Evolutionary conservation across 2,888 invertebrate genomes (phyloP), one percentile per base, ranked within the genome.

Genomic region (Meghimatium bilineatum): DNA sequence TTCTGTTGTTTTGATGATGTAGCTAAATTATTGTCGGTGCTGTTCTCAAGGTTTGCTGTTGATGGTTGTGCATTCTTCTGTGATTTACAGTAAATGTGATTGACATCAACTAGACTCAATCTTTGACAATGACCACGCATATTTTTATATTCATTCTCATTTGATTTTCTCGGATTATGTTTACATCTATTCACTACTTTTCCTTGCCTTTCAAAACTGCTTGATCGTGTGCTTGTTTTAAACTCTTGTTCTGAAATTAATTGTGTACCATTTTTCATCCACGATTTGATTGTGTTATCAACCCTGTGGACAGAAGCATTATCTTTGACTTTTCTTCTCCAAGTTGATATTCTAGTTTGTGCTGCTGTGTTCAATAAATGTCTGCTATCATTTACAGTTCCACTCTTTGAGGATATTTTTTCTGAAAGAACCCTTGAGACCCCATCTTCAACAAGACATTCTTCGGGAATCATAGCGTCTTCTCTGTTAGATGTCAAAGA

Each of bases 401-500:
- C 72, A 8, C 14, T 0, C 26, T 12, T n/a, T 29, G 44, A 26
- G 72, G 10, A 2, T 44, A 26, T 52, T 10, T 23, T 32, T 74
- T 74, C 52, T 6, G 1, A 29, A 29, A 20, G 20, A 52, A 32
- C 52, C 20, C 49, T 52, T 2, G 52, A 52, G 17, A 52, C 6
- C 0, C 52, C n/a, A 3, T 72, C 20, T 1, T 52, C 52, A 0
- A 6, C 29, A 2, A 5, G 52, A 20, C 12, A 52, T 52, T 20
- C 23, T 32, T 74, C 74, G 3, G 17, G 2, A 49, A 2, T 49
- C 20, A 52, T 32, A 29, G 52, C 32, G 10, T 20, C 52, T 14
- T 52, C 74, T 52, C 23, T 49, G 20, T 52, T 74, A 23, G 74
- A 52, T 20, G 52, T 74, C 52, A 52, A 32, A 52, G 74, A 74